phyloP scores from a whole-genome alignment of 2,888 invertebrate species.

The Auanema sp. region DNA sequence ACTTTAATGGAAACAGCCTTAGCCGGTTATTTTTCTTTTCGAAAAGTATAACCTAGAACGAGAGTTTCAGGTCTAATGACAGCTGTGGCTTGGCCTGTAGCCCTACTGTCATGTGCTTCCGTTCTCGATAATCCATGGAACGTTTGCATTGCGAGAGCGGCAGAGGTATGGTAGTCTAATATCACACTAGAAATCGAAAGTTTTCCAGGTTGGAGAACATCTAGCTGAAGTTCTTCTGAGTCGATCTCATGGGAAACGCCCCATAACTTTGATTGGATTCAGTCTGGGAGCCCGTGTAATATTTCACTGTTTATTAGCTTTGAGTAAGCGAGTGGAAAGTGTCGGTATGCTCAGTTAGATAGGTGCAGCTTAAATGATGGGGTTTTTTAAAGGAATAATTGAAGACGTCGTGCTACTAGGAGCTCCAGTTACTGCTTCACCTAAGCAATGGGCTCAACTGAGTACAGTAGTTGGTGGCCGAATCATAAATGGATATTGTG shows the following conservation, averaged over 20 bases:
- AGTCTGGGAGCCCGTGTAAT: slow-evolving; percentile 75
- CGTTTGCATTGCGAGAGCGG: slow-evolving; percentile 72
- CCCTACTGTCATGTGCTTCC: slow-evolving; percentile 70
- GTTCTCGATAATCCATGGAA: slow-evolving; percentile 75
- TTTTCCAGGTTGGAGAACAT: slow-evolving; percentile 69
- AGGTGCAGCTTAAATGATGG: neutral
- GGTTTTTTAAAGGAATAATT: slow-evolving; percentile 69
- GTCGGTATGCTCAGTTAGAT: slow-evolving; percentile 33
- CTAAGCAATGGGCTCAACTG: slow-evolving; percentile 69
- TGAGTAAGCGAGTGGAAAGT: slow-evolving; percentile 64
- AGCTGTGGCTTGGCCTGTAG: slow-evolving; percentile 74
- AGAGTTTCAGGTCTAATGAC: slow-evolving; percentile 70
- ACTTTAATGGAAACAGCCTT: slow-evolving; percentile 73
- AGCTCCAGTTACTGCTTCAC: slow-evolving; percentile 72
- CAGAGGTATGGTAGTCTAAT: slow-evolving; percentile 65
- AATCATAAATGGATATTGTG: slow-evolving; percentile 74
- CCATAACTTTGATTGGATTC: slow-evolving; percentile 73
- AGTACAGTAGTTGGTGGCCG: slow-evolving; percentile 71
- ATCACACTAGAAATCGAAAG: neutral
- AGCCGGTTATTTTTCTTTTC: slow-evolving; percentile 65
- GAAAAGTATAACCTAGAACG: no score
- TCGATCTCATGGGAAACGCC: slow-evolving; percentile 72
- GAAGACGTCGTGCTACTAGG: slow-evolving; percentile 74
- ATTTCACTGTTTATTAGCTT: slow-evolving; percentile 72
- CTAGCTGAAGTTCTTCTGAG: slow-evolving; percentile 73